Base-by-base conservation (phyloP, 2,797 vertebrate species). In the Cyclopterus lumpus region DNA sequence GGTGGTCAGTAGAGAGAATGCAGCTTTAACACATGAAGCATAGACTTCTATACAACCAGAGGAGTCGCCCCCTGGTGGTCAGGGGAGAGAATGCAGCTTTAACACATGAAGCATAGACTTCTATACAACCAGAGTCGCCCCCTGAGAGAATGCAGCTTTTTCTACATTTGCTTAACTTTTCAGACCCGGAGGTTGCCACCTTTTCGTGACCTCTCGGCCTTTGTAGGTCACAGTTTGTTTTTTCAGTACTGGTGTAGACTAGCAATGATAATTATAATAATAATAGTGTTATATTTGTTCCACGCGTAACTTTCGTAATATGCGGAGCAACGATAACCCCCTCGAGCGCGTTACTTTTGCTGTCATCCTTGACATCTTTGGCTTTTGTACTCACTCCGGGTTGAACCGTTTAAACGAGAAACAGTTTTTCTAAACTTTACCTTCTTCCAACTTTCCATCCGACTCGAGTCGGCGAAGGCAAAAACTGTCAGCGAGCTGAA, bases 401-500 rank as follows among this genome's bases (percentile, higher is more conserved):
- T 24, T 49, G 3, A 24, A 4, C 42, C 11, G 57, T 40, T 40
- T 24, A 73, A 64, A 16, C 18, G n/a, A 15, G 14, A 30, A 5
- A 5, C 28, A 38, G 20, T 34, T 16, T 67, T 28, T 28, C 26
- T 48, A 49, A 38, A 14, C 6, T 61, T 66, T 42, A 65, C 26
- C 16, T 75, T 12, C 57, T 36, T 44, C 70, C 64, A 64, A 77
- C 83, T 67, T 44, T 32, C 42, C 24, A 30, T 70, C 30, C 55
- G 57, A 79, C n/a, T 28, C 60, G 49, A 15, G 20, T 70, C 53
- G 51, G 44, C 71, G 66, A 79, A 71, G 54, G 51, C 44, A 51
- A 67, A 57, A n/a, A n/a, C n/a, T 26, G 3, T 49, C 10, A 32
- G 51, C 73, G 73, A 42, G 74, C 22, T 71, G 46, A 78, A 81